Evolutionary conservation across 2,797 vertebrate species (phyloP), one percentile per base, ranked within the genome.

Genomic region (Sparus aurata): DNA sequence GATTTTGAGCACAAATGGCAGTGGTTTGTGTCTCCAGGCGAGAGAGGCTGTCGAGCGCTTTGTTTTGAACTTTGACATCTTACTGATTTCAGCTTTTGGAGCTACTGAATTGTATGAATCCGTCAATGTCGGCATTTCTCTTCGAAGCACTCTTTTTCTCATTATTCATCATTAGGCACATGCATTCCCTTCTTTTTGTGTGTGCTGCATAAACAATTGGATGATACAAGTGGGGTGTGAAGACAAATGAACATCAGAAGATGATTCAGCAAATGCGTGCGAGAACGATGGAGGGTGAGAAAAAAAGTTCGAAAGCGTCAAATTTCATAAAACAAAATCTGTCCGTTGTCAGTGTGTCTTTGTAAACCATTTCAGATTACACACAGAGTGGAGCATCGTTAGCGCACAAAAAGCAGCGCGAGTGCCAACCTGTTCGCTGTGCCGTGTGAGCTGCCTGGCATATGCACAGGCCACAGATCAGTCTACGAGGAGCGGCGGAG

Each of bases 241-340:
- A 66, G 66, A 78, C 13, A 43, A 85, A 75, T 41, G 47, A 73
- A 64, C 16, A 50, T 68, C 68, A 77, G 66, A 57, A 18, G 53
- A 69, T 57, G 53, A 77, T 70, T 53, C 64, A 69, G 70, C 63
- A 53, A 79, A 38, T 30, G 58, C 75, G 71, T 34, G 57, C 64
- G 54, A 41, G 4, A 53, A 64, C 15, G 55, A 75, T 15, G 34
- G 41, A 41, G 27, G 20, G 34, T 75, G 70, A 73, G 73, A 77
- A 64, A 73, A 22, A n/a, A 55, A 64, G 57, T 47, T 47, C 5
- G 1, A 46, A 50, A 57, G 22, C 1, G 43, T 66, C 13, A 17
- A 38, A 1, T 34, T n/a, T 17, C 5, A 59, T 12, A 20, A 55
- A 69, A 55, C 3, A 18, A 49, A 20, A 7, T 34, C 30, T 54